Evolutionary conservation across 2,113 vertebrate species (phyloP), one percentile per base, ranked within the genome.

Genomic region (Carlito syrichta): DNA sequence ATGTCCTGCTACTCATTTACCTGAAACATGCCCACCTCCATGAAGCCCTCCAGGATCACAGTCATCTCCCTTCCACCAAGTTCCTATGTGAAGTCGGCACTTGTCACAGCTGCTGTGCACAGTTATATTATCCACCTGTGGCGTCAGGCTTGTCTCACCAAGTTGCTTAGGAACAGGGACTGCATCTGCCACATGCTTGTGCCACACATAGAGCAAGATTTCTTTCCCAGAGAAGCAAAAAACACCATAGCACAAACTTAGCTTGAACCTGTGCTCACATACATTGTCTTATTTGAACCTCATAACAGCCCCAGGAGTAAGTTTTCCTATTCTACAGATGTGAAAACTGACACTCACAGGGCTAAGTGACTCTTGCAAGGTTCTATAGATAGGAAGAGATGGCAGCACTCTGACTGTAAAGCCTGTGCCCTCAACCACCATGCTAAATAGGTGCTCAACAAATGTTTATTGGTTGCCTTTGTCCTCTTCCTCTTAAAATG

Each of bases 181-280:
- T 22, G 1, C 3, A 3, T 27, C 52, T 60, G 22, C 27, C 20
- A 32, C 19, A 40, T 20, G 17, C 54, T 81, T 38, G 50, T 38
- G 38, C 10, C 22, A 17, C n/a, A 35, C 35, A 3, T 2, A 10
- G 66, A 81, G 30, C 32, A 48, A 89, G 68, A 71, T 69, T 35
- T 22, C 43, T 8, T 50, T 92, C 25, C 78, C 50, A 93, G 60
- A 56, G 32, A 92, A 81, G 48, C 54, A 23, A 78, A 81, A 73
- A 62, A 22, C 58, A 32, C 16, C 11, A 25, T 27, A 71, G 30
- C 35, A 85, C 25, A 13, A 79, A 10, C 11, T 11, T 68, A 77
- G 35, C n/a, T 16, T 87, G 60, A 79, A 20, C 27, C 30, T 79
- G 23, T 17, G 68, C 14, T 66, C 45, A 12, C 20, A 50, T 58